Conservation (phyloP, 1,140 invertebrate genomes). For the Euura saliciscinereae region DNA sequence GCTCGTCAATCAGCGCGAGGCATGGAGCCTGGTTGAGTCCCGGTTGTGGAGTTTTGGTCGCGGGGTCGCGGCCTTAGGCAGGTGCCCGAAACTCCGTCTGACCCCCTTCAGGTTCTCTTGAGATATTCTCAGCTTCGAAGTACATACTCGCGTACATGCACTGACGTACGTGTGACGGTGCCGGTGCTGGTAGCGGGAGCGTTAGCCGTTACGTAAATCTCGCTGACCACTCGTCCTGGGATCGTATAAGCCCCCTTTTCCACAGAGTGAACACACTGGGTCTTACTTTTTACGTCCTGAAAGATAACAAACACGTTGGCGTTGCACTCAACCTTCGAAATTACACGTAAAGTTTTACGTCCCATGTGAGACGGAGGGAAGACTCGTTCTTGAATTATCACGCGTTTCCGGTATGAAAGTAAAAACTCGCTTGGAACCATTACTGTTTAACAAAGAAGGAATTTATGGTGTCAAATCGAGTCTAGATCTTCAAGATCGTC, state of each 20-base stretch:
- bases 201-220: constrained; percentile 17
- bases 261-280: constrained; percentile 41
- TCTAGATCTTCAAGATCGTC: not conserved
- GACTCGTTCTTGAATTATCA: too few relatives aligned
- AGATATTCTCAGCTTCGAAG: not conserved
- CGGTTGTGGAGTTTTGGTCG: constrained; percentile 13
- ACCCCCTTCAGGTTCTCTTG: not conserved
- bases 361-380: too few relatives aligned
- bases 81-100: constrained; percentile 2
- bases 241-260: constrained; percentile 9
- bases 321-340: not conserved
- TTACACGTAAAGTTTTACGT: too few relatives aligned
- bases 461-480: not conserved
- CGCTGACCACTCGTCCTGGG: constrained; percentile 1
- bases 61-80: constrained; percentile 11
- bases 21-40: constrained; percentile 32
- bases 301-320: not conserved
- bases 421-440: too few relatives aligned
- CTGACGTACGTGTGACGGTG: too few relatives aligned
- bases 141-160: not conserved
- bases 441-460: too few relatives aligned
- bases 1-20: constrained; percentile 53
- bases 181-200: not conserved
- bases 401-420: too few relatives aligned
- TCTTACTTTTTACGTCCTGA: not conserved